Base-by-base conservation (phyloP, 2,797 vertebrate species). In the Odontamblyopus lacepedii region DNA sequence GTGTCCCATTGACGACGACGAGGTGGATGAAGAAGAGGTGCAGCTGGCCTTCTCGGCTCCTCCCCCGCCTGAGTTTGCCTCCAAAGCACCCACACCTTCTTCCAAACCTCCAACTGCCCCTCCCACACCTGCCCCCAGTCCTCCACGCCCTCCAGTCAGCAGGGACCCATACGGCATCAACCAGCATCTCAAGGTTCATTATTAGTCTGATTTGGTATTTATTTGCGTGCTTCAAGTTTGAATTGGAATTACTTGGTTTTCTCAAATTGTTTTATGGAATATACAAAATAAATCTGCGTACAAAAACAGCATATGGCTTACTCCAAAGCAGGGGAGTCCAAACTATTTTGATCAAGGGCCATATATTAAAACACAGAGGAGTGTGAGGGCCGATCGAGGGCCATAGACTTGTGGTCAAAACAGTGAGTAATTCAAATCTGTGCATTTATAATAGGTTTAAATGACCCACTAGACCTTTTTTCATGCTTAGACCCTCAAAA, bases 161-260 rank as follows among this genome's bases (percentile, higher is more conserved):
- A 92, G 95, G 77, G 94, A 95, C 82, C 94, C 93, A 4, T 81
- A 72, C 8, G 91, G 91, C 19, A 91, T 95, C 81, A 95, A 95
- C 87, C 85, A 85, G 74, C 93, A 95, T 81, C 88, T 95, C 6
- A 93, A 94, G 94, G 93, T 93, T 19, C 6, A 32, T 62, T n/a
- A 11, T 19, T 30, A 41, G 41, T 44, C 35, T 35, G 13, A 44
- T 12, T 44, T 32, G 30, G 29, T 41, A 41, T 13, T 12, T 59
- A 27, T 56, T 12, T 19, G n/a, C 1, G 32, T 35, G 6, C 44
- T 48, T 29, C 12, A 27, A 59, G 2, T 59, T 59, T 27, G 11
- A 59, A 13, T 13, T 5, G 44, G 12, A 13, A 48, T 15, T 13
- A 13, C 26, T 59, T 59, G 26, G 56, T 12, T 13, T 27, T 59